phyloP scores from a whole-genome alignment of 2,888 invertebrate species.

The Eumacrocentrus americanus region DNA sequence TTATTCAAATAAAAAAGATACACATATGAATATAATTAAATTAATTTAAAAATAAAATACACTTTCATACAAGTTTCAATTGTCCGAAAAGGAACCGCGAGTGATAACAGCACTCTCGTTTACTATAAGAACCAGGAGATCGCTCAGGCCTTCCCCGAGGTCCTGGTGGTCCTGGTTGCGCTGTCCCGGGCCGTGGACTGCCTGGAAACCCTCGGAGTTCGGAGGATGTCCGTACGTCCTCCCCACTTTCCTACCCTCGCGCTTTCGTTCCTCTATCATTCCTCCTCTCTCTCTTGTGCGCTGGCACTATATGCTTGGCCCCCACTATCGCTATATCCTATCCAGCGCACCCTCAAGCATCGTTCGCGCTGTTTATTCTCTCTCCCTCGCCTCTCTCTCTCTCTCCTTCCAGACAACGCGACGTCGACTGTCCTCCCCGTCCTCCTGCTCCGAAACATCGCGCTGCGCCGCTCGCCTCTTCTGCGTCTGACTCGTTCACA shows the following conservation, averaged over 20 bases:
- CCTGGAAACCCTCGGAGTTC: conserved; percentile 57
- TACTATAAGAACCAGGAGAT: no score
- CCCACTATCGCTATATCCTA: conserved; percentile 25
- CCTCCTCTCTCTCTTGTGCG: conserved; percentile 23
- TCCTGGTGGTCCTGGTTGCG: conserved; percentile 56
- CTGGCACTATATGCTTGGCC: no score
- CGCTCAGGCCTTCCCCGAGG: conserved; percentile 27
- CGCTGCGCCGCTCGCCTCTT: conserved; percentile 26
- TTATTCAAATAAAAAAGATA: no score
- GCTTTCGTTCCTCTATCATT: conserved; percentile 31
- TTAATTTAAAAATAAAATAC: no score
- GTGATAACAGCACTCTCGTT: background rate
- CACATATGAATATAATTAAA: no score
- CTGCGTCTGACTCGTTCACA: conserved; percentile 31
- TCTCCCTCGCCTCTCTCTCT: conserved; percentile 15
- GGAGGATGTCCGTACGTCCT: conserved; percentile 45
- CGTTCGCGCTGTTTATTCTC: conserved; percentile 20
- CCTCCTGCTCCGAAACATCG: conserved; percentile 18
- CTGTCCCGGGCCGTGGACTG: conserved; percentile 60
- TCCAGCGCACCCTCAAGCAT: conserved; percentile 11
- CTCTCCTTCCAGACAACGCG: background rate
- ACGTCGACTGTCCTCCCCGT: background rate
- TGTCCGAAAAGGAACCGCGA: background rate
- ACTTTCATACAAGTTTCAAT: background rate
- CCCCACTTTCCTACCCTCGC: conserved; percentile 35